A percentile compares a stretch with the other conserved stretches of the same genome.
phyloP scores from a whole-genome alignment of 2,797 vertebrate species.

The Lagocephalus sceleratus region DNA sequence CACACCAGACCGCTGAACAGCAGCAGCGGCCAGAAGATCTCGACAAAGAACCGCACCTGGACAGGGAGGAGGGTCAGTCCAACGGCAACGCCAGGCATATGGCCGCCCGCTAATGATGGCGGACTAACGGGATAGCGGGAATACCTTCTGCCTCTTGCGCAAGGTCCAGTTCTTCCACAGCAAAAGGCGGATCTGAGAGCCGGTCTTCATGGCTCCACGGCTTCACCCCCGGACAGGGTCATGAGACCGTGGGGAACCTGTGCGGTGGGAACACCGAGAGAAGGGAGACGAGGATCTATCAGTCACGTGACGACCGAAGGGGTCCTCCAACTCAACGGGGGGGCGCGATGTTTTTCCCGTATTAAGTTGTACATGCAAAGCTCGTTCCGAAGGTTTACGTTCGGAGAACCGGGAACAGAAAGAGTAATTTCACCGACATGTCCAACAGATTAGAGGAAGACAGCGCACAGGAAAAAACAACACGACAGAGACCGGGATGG shows the following conservation, averaged over 20 bases:
- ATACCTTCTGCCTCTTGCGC: slow-evolving; percentile 91
- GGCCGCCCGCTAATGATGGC: no score
- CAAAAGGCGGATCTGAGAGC: slow-evolving; percentile 84
- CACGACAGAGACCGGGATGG: slow-evolving; percentile 1
- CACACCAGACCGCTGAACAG: slow-evolving; percentile 91
- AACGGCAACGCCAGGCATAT: no score
- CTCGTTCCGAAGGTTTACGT: slow-evolving; percentile 6
- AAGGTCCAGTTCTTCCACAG: slow-evolving; percentile 99
- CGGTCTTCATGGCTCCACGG: slow-evolving; percentile 79
- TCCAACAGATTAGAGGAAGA: slow-evolving; percentile 49
- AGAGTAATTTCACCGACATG: slow-evolving; percentile 53
- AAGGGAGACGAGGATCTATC: neutral
- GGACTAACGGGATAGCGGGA: neutral
- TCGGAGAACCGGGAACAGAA: slow-evolving; percentile 37
- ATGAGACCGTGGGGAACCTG: slow-evolving; percentile 55
- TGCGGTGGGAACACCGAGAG: neutral
- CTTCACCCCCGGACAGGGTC: slow-evolving; percentile 61
- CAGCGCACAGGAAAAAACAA: slow-evolving; percentile 23
- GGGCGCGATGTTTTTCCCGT: neutral
- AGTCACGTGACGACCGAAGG: no score
- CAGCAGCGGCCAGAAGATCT: slow-evolving; percentile 89
- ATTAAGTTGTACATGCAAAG: neutral
- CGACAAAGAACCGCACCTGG: slow-evolving; percentile 89
- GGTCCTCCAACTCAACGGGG: no score
- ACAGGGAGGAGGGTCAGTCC: slow-evolving; percentile 9